Percentiles rank a stretch among this genome's conserved stretches.
These are phyloP conservation scores for Xiphydria camelus DNA, from an alignment of 2,888 invertebrate genomes.

Conservation along the genomic window DNA sequence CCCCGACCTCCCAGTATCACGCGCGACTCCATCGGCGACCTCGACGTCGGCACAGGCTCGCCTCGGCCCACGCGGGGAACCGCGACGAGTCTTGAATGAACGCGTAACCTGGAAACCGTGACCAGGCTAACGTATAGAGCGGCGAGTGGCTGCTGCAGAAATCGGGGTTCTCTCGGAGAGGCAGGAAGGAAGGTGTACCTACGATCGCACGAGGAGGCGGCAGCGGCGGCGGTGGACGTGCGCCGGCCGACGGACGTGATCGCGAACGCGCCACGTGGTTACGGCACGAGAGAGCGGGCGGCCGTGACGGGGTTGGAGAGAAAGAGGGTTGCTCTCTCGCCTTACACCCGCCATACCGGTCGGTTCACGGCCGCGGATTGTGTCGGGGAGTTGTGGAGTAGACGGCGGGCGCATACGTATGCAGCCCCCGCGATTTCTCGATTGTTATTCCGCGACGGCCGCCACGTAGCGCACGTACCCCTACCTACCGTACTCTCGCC, in stretches of 20 bases:
- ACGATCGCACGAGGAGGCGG: slow-evolving; percentile 14
- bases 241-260: slow-evolving; percentile 40
- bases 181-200: slow-evolving; percentile 11
- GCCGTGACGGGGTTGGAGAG: slow-evolving; percentile 45
- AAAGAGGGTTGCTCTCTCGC: slow-evolving; percentile 32
- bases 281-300: slow-evolving; percentile 16
- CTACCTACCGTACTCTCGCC: slow-evolving; percentile 10
- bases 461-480: slow-evolving; percentile 39
- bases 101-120: slow-evolving; percentile 35
- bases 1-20: no score
- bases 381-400: slow-evolving; percentile 6
- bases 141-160: slow-evolving; percentile 14
- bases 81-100: no score
- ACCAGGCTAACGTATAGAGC: slow-evolving; percentile 19
- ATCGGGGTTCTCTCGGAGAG: slow-evolving; percentile 24
- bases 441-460: slow-evolving; percentile 50
- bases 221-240: slow-evolving; percentile 33
- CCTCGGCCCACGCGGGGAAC: no score
- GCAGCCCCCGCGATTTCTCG: slow-evolving; percentile 41
- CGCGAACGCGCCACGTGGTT: slow-evolving; percentile 34
- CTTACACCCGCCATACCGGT: slow-evolving; percentile 13
- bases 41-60: no score
- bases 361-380: slow-evolving; percentile 24
- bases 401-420: slow-evolving; percentile 28
- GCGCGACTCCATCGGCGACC: no score